Evolutionary conservation across 2,888 invertebrate species (phyloP), one percentile per base, ranked within the genome.

Genomic region (Lycia hirtaria): DNA sequence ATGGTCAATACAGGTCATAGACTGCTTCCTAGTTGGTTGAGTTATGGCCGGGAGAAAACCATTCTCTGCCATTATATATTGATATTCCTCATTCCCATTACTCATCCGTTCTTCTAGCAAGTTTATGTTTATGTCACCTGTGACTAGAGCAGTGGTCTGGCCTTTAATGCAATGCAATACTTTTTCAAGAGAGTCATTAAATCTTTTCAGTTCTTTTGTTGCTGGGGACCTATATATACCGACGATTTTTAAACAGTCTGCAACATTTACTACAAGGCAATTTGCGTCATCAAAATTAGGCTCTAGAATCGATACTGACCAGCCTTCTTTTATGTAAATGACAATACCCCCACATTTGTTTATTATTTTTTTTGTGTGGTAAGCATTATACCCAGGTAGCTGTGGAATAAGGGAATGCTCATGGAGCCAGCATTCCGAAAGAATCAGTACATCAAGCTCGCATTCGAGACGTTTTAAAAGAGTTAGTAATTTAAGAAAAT

Each of bases 111-210:
- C 50, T 1, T 50, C 40, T 6, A 50, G 9, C 9, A 40, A 4
- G n/a, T 50, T 40, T 4, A 50, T 40, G 19, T 50, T 38, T 2
- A 50, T 24, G 9, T 50, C 50, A 4, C 41, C 49, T 0, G 40
- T 38, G 7, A 49, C 20, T 4, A 50, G 7, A 3, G 32, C n/a
- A 0, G n/a, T n/a, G n/a, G n/a, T n/a, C n/a, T n/a, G n/a, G n/a
- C n/a, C 4, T 19, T 5, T 28, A 1, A 3, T 38, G 6, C 4
- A 4, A 4, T 0, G 1, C 17, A 49, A 12, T 2, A 26, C 14
- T 0, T n/a, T 10, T 0, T 40, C 49, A 4, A 50, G 40, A 0
- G 40, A 40, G 22, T 22, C 14, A 17, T 20, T 9, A 6, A 50
- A 50, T 1, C 15, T 7, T 0, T 22, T 20, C 2, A 50, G 5